Evolutionary conservation across 2,797 vertebrate genomes (phyloP).

Genomic region (Liasis olivaceus): DNA sequence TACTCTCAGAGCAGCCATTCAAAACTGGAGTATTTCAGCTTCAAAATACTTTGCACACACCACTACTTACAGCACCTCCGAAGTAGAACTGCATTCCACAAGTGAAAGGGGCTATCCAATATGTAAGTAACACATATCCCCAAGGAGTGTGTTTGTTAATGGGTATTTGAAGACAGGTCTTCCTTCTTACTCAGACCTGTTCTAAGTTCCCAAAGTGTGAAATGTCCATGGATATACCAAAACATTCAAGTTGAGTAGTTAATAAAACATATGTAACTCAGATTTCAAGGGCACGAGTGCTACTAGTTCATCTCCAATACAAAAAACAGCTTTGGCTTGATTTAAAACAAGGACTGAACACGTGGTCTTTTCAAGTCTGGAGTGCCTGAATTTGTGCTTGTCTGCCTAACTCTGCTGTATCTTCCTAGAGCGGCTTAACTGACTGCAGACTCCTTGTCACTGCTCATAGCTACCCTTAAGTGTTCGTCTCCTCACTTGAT

Average conservation of each 20-base stretch:
- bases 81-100: neutral
- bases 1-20: neutral
- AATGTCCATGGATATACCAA: neutral
- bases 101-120: neutral
- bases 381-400: neutral
- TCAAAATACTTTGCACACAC: neutral
- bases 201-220: neutral
- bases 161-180: neutral
- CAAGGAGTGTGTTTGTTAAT: slow-evolving; percentile 4
- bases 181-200: neutral
- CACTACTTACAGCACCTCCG: neutral
- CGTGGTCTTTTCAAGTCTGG: neutral
- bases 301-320: neutral
- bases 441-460: neutral
- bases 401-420: neutral
- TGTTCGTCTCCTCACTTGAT: neutral
- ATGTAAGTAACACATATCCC: neutral
- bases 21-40: neutral
- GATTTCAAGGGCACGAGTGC: neutral
- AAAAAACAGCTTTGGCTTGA: neutral
- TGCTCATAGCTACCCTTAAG: neutral
- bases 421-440: neutral
- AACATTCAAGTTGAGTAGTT: neutral
- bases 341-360: neutral
- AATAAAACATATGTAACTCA: neutral